These are phyloP conservation scores for Rhinolophus sinicus DNA, from an alignment of 2,113 vertebrate species.

Conservation along the genomic window DNA sequence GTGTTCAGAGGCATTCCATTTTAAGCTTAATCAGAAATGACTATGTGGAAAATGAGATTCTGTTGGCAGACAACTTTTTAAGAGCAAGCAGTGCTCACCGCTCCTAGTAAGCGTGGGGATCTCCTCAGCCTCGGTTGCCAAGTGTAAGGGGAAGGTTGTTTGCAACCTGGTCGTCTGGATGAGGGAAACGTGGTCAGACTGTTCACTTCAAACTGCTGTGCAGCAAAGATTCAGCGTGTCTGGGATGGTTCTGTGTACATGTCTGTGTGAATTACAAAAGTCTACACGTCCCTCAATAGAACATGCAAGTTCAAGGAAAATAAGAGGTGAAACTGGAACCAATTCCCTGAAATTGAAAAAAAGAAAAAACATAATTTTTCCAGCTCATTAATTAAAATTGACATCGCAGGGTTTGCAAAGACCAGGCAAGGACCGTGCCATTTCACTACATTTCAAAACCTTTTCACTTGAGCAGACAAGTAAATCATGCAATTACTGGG, in stretches of 20 bases:
- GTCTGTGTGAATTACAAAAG: conserved; percentile 38
- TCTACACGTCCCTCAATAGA: conserved; percentile 36
- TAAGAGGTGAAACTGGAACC: conserved; percentile 61
- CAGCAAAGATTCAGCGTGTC: neutral
- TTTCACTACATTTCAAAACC: conserved; percentile 80
- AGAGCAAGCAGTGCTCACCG: neutral
- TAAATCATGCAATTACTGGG: conserved; percentile 86
- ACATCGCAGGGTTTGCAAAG: conserved; percentile 68
- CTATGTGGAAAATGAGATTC: neutral
- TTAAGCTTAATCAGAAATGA: conserved; percentile 10
- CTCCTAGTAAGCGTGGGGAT: neutral
- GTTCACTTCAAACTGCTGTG: neutral
- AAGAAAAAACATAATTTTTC: conserved; percentile 68
- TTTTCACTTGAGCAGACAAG: conserved; percentile 80
- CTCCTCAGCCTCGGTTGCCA: neutral
- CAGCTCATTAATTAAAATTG: conserved; percentile 76
- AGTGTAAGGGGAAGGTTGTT: neutral
- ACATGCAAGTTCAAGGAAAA: conserved; percentile 69
- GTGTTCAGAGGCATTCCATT: neutral
- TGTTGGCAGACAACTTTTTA: neutral
- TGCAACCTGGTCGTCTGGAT: neutral
- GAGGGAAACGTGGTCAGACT: neutral
- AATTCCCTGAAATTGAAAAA: conserved; percentile 61
- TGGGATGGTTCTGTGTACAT: neutral
- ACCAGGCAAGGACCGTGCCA: conserved; percentile 64